These are phyloP conservation scores for Alcedo quadribrachys DNA, from an alignment of 2,797 vertebrate species.

Conservation along the genomic window DNA sequence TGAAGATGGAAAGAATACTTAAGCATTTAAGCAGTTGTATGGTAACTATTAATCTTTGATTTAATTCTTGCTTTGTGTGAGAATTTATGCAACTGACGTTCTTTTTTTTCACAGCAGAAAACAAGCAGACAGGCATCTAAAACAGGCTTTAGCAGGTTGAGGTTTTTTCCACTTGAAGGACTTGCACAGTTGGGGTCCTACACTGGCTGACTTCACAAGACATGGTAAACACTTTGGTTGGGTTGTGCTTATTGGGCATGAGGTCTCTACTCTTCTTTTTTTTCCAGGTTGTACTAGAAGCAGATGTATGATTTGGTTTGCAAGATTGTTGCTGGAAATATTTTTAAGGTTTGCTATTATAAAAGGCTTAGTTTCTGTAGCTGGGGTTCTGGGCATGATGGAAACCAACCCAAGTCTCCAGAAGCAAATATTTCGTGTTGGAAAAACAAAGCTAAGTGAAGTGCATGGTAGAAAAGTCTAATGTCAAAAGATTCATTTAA, in stretches of 20 bases:
- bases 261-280: background rate
- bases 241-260: background rate
- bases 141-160: background rate
- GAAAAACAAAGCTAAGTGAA: background rate
- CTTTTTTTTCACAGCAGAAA: background rate
- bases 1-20: background rate
- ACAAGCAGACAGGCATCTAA: background rate
- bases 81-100: background rate
- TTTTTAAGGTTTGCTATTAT: accelerated
- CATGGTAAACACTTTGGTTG: background rate
- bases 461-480: background rate
- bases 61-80: background rate
- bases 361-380: background rate
- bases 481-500: background rate
- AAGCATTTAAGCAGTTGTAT: background rate
- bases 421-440: background rate
- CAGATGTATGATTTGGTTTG: background rate
- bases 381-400: background rate
- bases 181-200: background rate
- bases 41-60: background rate
- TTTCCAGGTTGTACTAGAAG: background rate
- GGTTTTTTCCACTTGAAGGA: background rate
- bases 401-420: background rate
- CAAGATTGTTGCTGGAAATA: background rate
- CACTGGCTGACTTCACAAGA: background rate